Evolutionary conservation across 2,888 invertebrate genomes (phyloP), one percentile per base, ranked within the genome.

Genomic region (Arrhopalites spinosus): DNA sequence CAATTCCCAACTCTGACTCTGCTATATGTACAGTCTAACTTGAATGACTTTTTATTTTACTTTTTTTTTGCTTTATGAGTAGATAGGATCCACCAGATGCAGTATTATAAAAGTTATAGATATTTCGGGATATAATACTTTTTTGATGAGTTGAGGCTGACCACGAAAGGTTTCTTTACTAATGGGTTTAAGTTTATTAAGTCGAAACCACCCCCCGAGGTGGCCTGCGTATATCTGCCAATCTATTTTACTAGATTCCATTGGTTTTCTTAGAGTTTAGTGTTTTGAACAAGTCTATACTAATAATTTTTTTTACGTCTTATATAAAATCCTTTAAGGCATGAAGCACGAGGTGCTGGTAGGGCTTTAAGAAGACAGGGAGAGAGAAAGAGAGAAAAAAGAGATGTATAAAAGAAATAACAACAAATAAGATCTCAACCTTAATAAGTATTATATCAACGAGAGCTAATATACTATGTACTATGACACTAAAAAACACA

Each of bases 101-200:
- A 53, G n/a, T 53, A 20, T 17, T 5, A 53, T 17, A 20, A 20
- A 53, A 53, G 53, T 36, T 36, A 11, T 36, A 36, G 36, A 36
- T 36, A 7, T 36, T 36, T 36, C 11, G 36, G 36, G 36, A 36
- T 7, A n/a, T n/a, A n/a, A n/a, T n/a, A n/a, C n/a, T n/a, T n/a
- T n/a, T n/a, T n/a, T n/a, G 36, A 36, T 36, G 36, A 36, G 36
- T 7, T 36, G 13, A 61, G 59, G 23, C 59, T 61, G 25, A 61
- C 59, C 59, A 61, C 59, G 59, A 61, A 61, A 61, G 7, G 7
- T 5, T 61, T 61, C 23, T 20, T 61, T 61, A 3, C 20, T 61
- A 61, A 61, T 61, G 15, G 53, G 7, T 53, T 53, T 53, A 8
- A 53, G 3, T 7, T 53, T 53, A 53, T 20, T 20, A 53, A 53